Conservation (phyloP, 2,113 vertebrate genomes). For the Crotalus viridis region DNA sequence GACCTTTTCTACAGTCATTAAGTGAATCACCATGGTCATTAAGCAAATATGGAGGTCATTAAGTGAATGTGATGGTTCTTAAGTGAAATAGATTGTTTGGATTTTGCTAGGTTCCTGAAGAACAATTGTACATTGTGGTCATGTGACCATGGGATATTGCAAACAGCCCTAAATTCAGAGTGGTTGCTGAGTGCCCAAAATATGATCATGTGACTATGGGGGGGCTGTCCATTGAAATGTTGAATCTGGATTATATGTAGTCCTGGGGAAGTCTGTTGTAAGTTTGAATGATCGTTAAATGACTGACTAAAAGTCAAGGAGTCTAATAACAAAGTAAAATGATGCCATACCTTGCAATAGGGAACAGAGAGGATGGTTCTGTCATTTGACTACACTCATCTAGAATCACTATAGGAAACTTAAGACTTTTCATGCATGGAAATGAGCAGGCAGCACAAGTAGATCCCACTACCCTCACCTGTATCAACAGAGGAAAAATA, state of each 20-base stretch:
- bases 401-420: conserved; percentile 76
- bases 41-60: not conserved
- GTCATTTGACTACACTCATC: conserved; percentile 82
- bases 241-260: not conserved
- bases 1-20: not conserved
- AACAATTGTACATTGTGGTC: not conserved
- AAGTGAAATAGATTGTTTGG: not conserved
- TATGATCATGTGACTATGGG: not conserved
- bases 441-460: conserved; percentile 80
- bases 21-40: not conserved
- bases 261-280: not conserved
- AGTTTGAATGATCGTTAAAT: not conserved
- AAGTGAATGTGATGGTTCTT: not conserved
- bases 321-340: not conserved
- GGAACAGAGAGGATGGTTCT: conserved; percentile 77
- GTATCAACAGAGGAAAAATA: fast-evolving
- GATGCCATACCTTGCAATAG: conserved; percentile 72
- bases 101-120: not conserved
- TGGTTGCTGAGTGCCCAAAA: not conserved
- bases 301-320: not conserved
- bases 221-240: not conserved
- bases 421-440: conserved; percentile 69
- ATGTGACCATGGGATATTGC: not conserved
- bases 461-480: conserved; percentile 76
- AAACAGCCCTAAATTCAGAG: not conserved